A percentile compares a stretch with the other conserved stretches of the same genome.
Evolutionary conservation across 2,888 invertebrate species (phyloP).

Genomic region (Stratiomys singularior): DNA sequence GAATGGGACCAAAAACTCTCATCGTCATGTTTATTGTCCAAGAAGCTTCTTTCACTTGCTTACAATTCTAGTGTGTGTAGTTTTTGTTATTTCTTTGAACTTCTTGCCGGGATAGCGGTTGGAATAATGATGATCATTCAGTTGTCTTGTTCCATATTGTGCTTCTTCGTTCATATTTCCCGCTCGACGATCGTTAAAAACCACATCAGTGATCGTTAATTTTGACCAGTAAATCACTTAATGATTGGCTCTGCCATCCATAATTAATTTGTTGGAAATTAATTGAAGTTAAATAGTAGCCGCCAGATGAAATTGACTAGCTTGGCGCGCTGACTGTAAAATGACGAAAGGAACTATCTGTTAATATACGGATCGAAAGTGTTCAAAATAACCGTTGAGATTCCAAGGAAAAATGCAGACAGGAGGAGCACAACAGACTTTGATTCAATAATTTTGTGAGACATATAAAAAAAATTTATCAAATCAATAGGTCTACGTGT

Average conservation of each 20-base stretch:
- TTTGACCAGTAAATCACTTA: conserved; percentile 52
- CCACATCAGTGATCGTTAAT: conserved; percentile 48
- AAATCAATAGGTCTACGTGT: no score
- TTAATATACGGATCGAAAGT: no score
- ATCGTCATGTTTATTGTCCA: no score
- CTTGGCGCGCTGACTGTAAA: no score
- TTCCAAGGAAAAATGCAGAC: no score
- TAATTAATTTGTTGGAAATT: conserved; percentile 52
- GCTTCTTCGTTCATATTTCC: conserved; percentile 26
- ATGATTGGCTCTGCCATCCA: conserved; percentile 49
- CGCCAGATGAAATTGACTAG: no score
- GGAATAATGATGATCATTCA: conserved; percentile 27
- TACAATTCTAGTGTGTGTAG: no score
- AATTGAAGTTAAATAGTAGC: conserved; percentile 47
- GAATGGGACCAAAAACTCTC: conserved; percentile 36
- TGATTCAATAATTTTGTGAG: no score
- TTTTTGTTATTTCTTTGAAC: neutral
- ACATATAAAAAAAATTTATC: no score
- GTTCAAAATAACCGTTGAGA: no score
- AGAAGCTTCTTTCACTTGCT: neutral
- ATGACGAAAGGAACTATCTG: no score
- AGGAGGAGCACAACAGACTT: no score
- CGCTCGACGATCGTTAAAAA: conserved; percentile 27
- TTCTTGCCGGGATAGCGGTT: conserved; percentile 10
- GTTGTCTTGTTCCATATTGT: conserved; percentile 19